phyloP scores from a whole-genome alignment of 2,113 vertebrate genomes.

The Gallinago media region DNA sequence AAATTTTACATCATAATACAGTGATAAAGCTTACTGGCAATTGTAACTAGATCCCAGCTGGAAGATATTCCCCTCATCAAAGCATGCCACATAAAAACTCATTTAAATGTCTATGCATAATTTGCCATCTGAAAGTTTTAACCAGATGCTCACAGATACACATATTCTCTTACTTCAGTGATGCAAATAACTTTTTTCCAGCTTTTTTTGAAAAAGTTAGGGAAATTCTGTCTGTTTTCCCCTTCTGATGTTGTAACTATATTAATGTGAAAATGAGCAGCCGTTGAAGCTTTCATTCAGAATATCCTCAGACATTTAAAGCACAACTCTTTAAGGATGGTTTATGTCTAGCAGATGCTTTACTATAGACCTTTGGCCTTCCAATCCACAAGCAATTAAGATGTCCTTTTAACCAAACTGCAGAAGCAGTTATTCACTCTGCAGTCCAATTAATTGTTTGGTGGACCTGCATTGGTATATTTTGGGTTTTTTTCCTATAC shows the following conservation, averaged over 20 bases:
- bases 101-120: constrained; percentile 66
- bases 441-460: not conserved
- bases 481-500: not conserved
- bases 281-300: constrained; percentile 15
- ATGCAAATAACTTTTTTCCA: constrained; percentile 22
- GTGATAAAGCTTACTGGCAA: constrained; percentile 33
- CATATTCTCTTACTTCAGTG: not conserved
- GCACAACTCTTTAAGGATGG: not conserved
- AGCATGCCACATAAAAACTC: constrained; percentile 29
- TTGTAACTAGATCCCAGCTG: constrained; percentile 45
- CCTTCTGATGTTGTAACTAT: not conserved
- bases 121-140: constrained; percentile 65
- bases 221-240: constrained; percentile 5
- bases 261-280: constrained; percentile 26
- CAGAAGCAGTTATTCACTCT: not conserved
- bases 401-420: not conserved
- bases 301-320: not conserved
- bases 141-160: constrained; percentile 39
- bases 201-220: not conserved
- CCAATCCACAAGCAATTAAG: not conserved
- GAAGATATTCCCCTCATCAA: constrained; percentile 53
- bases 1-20: constrained; percentile 46
- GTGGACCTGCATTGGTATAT: not conserved
- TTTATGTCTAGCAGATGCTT: not conserved
- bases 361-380: not conserved